A percentile compares a stretch with the other conserved stretches of the same genome.
Evolutionary conservation across 2,888 invertebrate genomes (phyloP).

Genomic region (Callimorpha dominula): DNA sequence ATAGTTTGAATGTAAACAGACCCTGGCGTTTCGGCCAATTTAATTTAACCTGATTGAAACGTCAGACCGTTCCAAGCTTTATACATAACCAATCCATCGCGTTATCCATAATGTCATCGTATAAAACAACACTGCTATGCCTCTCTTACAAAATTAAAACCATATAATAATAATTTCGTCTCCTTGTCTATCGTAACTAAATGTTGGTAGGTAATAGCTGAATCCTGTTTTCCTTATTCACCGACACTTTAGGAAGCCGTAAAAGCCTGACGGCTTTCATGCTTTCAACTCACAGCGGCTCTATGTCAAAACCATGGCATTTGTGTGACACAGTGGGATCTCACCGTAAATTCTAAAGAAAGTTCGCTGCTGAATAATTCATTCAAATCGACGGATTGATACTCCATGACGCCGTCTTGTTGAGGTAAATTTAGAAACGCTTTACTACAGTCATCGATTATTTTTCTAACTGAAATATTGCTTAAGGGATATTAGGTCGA

Average conservation of each 20-base stretch:
- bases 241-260: not conserved
- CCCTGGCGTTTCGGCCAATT: too few species aligned
- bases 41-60: too few species aligned
- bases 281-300: conserved; percentile 1
- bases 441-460: conserved; percentile 18
- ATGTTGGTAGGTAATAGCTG: not conserved
- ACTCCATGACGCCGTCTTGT: conserved; percentile 10
- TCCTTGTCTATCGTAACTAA: not conserved
- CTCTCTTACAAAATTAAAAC: not conserved
- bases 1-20: too few species aligned
- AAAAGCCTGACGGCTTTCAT: conserved; percentile 3
- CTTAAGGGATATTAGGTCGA: conserved; percentile 2
- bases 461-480: not conserved
- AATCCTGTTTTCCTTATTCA: conserved; percentile 5
- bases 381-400: conserved; percentile 20
- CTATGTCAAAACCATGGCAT: conserved; percentile 9
- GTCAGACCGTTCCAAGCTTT: too few species aligned
- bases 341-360: conserved; percentile 12
- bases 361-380: conserved; percentile 19
- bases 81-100: too few species aligned
- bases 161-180: not conserved
- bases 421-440: conserved; percentile 17
- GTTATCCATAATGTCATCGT: not conserved
- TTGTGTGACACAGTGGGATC: conserved; percentile 9
- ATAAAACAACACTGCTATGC: not conserved